Percentiles rank a stretch among this genome's conserved stretches.
These are phyloP conservation scores for Syrmaticus mikado DNA, from an alignment of 2,113 vertebrate species.

Conservation along the genomic window DNA sequence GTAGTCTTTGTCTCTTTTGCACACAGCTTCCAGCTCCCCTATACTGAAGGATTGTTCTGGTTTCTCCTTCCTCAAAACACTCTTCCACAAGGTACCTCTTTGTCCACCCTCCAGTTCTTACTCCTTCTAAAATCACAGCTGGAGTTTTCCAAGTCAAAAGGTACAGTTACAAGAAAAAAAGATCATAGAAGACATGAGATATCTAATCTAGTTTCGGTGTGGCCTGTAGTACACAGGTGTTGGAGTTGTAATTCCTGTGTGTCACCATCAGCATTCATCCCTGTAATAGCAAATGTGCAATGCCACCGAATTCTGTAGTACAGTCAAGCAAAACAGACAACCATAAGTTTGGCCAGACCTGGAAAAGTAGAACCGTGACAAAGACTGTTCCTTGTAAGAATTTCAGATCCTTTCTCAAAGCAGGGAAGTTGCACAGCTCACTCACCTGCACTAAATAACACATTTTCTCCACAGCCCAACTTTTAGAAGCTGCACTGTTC, in stretches of 20 bases:
- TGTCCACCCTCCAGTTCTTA: background rate
- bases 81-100: background rate
- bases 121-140: background rate
- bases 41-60: background rate
- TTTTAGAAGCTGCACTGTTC: background rate
- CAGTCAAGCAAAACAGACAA: background rate
- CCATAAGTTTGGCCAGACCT: background rate
- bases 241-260: background rate
- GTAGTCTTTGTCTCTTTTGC: background rate
- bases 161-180: background rate
- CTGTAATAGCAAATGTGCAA: background rate
- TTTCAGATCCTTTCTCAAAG: background rate
- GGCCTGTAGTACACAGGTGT: background rate
- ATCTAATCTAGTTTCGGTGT: background rate
- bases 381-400: background rate
- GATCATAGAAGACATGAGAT: background rate
- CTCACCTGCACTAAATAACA: too few species aligned
- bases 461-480: accelerated
- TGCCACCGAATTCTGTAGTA: background rate
- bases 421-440: background rate
- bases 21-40: background rate
- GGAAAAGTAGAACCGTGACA: background rate
- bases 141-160: background rate
- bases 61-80: background rate
- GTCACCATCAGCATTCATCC: background rate